These are phyloP conservation scores for Noctua janthe DNA, from an alignment of 2,888 invertebrate species.

Conservation along the genomic window DNA sequence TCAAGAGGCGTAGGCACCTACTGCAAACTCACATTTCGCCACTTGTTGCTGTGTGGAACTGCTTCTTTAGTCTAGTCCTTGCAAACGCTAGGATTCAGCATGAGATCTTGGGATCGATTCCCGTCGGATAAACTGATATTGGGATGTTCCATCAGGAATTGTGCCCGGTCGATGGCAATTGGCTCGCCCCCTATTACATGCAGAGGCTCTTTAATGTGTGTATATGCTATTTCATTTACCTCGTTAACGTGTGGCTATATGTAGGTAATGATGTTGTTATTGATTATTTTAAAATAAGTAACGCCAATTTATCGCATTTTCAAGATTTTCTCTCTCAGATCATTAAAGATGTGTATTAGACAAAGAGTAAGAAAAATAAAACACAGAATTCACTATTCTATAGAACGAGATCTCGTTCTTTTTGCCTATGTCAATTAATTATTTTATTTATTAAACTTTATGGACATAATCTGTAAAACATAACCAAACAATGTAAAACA, in stretches of 20 bases:
- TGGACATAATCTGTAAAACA: too few relatives aligned
- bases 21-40: too few relatives aligned
- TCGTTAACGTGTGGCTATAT: background rate
- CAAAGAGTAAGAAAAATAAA: constrained; percentile 42
- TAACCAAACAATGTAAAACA: too few relatives aligned
- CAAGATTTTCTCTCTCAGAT: constrained; percentile 4
- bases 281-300: constrained; percentile 4
- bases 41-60: too few relatives aligned
- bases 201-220: background rate
- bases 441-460: too few relatives aligned
- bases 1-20: too few relatives aligned
- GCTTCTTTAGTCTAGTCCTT: too few relatives aligned
- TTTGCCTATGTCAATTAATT: background rate
- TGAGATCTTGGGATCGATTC: too few relatives aligned
- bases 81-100: too few relatives aligned
- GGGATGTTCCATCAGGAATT: background rate
- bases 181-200: background rate
- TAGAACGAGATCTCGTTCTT: background rate
- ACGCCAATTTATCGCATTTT: constrained; percentile 55
- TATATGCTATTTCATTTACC: background rate
- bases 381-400: background rate
- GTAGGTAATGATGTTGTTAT: background rate
- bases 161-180: background rate
- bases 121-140: background rate
- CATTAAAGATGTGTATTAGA: constrained; percentile 15